Percentiles rank a stretch among this genome's conserved stretches.
Conservation (phyloP, 2,113 vertebrate genomes). For the Hemicordylus capensis region DNA sequence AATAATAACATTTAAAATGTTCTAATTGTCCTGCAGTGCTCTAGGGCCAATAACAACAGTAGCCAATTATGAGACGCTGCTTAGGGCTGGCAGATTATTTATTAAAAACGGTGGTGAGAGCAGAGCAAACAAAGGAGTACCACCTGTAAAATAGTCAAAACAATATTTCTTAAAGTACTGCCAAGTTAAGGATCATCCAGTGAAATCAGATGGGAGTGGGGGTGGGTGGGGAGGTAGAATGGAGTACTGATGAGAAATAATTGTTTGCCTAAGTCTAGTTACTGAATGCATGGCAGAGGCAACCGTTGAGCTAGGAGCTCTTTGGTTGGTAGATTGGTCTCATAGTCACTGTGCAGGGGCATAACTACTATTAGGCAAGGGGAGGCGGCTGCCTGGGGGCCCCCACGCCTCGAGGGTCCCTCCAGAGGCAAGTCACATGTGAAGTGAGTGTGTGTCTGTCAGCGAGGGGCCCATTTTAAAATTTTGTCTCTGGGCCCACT, state of each 20-base stretch:
- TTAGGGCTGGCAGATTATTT: slow-evolving; percentile 4
- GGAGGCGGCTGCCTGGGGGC: no score
- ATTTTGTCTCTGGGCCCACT: no score
- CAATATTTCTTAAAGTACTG: not conserved
- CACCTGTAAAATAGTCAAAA: slow-evolving; percentile 18
- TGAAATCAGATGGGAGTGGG: not conserved
- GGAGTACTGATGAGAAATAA: not conserved
- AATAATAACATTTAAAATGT: slow-evolving; percentile 42
- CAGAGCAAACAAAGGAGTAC: not conserved
- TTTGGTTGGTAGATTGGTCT: not conserved
- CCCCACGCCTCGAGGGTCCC: no score
- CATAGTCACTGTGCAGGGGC: not conserved
- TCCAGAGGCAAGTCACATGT: no score
- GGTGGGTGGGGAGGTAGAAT: not conserved
- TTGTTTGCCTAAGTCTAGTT: not conserved
- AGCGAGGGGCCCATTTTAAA: no score
- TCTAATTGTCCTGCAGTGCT: slow-evolving; percentile 30
- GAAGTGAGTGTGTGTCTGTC: no score
- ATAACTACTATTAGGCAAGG: no score
- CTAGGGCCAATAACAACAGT: slow-evolving; percentile 34
- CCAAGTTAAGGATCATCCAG: not conserved
- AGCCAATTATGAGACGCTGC: slow-evolving; percentile 22
- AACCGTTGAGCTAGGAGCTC: not conserved
- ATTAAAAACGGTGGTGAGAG: slow-evolving; percentile 24
- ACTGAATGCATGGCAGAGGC: not conserved